These are phyloP conservation scores for Xestia sexstrigata DNA, from an alignment of 2,888 invertebrate genomes.

Conservation along the genomic window DNA sequence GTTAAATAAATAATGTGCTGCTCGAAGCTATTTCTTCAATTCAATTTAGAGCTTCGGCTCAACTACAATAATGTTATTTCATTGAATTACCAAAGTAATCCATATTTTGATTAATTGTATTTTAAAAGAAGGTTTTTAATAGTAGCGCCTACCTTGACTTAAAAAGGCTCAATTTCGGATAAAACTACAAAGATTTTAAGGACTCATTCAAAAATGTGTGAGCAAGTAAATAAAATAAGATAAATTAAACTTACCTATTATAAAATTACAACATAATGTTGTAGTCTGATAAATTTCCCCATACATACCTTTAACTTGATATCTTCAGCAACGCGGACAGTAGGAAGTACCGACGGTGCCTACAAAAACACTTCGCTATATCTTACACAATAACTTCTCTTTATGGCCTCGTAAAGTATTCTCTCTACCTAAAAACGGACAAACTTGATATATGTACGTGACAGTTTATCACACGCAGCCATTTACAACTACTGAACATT, in stretches of 20 bases:
- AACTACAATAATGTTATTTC: slow-evolving; percentile 14
- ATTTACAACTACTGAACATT: background rate
- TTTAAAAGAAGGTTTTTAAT: background rate
- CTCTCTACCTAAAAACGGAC: slow-evolving; percentile 5
- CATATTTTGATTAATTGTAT: slow-evolving; percentile 20
- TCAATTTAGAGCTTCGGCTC: slow-evolving; percentile 54
- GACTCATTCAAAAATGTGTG: background rate
- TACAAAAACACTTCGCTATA: slow-evolving; percentile 66
- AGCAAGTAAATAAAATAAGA: no score
- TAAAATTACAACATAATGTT: background rate
- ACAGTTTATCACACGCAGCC: background rate
- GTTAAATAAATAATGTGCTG: background rate
- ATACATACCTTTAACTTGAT: background rate
- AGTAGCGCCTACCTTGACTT: background rate
- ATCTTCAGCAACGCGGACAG: background rate
- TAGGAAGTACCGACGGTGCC: background rate
- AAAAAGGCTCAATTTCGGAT: no score
- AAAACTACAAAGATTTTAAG: background rate
- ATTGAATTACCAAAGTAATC: background rate
- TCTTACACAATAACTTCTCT: slow-evolving; percentile 70
- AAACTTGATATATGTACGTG: slow-evolving; percentile 40
- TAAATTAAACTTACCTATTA: background rate
- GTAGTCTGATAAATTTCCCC: background rate
- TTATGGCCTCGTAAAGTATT: slow-evolving; percentile 39
- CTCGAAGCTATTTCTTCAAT: slow-evolving; percentile 44